These are phyloP conservation scores for Gephyroberyx darwinii DNA, from an alignment of 2,797 vertebrate genomes.

Conservation along the genomic window DNA sequence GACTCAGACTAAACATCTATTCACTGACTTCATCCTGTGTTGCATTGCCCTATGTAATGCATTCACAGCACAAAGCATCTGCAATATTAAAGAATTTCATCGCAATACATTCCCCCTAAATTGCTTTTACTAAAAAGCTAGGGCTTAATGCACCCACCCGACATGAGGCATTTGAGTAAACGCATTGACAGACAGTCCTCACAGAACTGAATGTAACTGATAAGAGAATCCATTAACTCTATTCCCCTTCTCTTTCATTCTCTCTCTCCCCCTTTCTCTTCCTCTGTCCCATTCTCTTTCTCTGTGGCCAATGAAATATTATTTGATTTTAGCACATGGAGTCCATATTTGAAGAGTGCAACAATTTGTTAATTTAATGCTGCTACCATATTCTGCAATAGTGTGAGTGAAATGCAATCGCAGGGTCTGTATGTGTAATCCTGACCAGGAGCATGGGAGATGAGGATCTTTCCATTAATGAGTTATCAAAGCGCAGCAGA, in stretches of 20 bases:
- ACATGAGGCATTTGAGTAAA: constrained; percentile 76
- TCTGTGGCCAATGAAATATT: constrained; percentile 63
- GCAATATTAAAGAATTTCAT: constrained; percentile 70
- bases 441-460: constrained; percentile 75
- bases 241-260: constrained; percentile 71
- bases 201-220: constrained; percentile 76
- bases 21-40: constrained; percentile 53
- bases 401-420: constrained; percentile 75
- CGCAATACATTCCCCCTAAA: constrained; percentile 71
- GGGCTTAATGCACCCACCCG: constrained; percentile 70
- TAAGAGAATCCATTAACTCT: constrained; percentile 80
- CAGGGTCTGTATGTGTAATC: constrained; percentile 74
- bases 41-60: constrained; percentile 62
- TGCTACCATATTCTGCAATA: constrained; percentile 70
- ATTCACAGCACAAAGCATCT: constrained; percentile 67
- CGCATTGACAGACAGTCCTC: constrained; percentile 74
- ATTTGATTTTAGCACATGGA: constrained; percentile 72
- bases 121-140: constrained; percentile 78
- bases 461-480: constrained; percentile 80
- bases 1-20: constrained; percentile 58
- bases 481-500: constrained; percentile 83
- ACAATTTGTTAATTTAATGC: constrained; percentile 75
- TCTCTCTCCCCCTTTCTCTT: constrained; percentile 37
- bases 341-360: constrained; percentile 63
- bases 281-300: constrained; percentile 38